These are phyloP conservation scores for Papilio dardanus DNA, from an alignment of 1,140 invertebrate species.

Conservation along the genomic window DNA sequence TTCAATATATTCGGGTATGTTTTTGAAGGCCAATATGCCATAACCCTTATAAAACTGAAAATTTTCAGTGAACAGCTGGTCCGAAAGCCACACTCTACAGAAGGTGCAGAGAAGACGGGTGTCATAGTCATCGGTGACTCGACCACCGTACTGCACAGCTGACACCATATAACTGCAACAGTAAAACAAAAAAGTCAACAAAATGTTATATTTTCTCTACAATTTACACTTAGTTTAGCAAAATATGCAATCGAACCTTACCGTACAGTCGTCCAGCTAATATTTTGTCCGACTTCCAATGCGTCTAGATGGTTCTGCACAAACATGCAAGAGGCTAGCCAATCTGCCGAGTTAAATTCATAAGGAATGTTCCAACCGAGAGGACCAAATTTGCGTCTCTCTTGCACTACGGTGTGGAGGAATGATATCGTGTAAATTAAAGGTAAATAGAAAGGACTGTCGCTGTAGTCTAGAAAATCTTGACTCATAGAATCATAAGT, in stretches of 20 bases:
- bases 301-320: conserved; percentile 96
- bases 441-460: conserved; percentile 91
- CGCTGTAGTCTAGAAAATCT: conserved; percentile 94
- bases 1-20: conserved; percentile 92
- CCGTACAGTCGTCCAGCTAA: conserved; percentile 93
- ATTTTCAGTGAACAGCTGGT: conserved; percentile 89
- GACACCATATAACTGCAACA: conserved; percentile 95
- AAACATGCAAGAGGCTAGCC: conserved; percentile 95
- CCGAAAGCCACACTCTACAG: conserved; percentile 94
- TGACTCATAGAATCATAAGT: conserved; percentile 92
- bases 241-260: conserved; percentile 76
- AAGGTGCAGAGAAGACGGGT: conserved; percentile 95
- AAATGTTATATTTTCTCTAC: background rate
- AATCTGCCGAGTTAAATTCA: conserved; percentile 97
- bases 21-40: conserved; percentile 90
- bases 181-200: conserved; percentile 7
- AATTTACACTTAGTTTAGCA: background rate
- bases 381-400: conserved; percentile 94
- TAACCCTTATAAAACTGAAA: conserved; percentile 95
- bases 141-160: conserved; percentile 98
- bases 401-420: conserved; percentile 93
- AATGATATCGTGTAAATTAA: conserved; percentile 94
- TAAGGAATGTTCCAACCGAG: conserved; percentile 98
- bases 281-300: conserved; percentile 89
- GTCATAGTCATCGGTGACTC: conserved; percentile 98